Percentiles rank a stretch among this genome's conserved stretches.
Conservation (phyloP, 2,797 vertebrate genomes). For the Neostethus bicornis region DNA sequence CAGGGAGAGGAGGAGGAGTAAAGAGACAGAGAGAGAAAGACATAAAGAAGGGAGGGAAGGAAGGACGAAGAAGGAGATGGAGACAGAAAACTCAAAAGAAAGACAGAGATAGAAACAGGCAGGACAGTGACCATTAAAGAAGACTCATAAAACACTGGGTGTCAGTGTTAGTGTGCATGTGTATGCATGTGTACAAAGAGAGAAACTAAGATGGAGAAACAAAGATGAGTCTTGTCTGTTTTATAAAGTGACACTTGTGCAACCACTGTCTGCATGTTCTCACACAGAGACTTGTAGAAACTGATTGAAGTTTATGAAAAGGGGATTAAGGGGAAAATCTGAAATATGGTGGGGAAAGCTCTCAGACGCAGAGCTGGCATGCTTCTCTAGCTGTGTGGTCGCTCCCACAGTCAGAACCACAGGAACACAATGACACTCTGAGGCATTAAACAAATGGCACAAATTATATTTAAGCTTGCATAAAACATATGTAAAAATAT, state of each 20-base stretch:
- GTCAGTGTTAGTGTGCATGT: constrained; percentile 65
- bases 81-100: constrained; percentile 53
- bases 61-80: constrained; percentile 46
- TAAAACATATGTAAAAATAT: constrained; percentile 57
- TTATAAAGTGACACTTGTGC: constrained; percentile 55
- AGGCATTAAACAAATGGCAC: constrained; percentile 56
- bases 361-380: constrained; percentile 23
- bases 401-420: constrained; percentile 50
- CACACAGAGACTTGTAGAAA: constrained; percentile 28
- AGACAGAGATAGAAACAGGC: constrained; percentile 37
- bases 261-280: constrained; percentile 41
- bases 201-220: constrained; percentile 67
- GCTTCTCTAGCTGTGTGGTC: constrained; percentile 63
- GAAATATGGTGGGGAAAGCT: constrained; percentile 21
- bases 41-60: constrained; percentile 47
- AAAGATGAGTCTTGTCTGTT: constrained; percentile 54
- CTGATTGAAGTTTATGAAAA: constrained; percentile 42
- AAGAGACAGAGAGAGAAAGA: constrained; percentile 54
- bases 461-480: constrained; percentile 48
- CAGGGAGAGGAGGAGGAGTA: constrained; percentile 67
- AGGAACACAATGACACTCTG: constrained; percentile 57
- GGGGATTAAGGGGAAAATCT: constrained; percentile 16
- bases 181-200: constrained; percentile 14
- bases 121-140: constrained; percentile 51
- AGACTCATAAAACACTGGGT: constrained; percentile 64